Evolutionary conservation across 30 jellyfish, hydroid and myxozoan species (phyloP), one percentile per base, ranked within the genome.

Genomic region (Hydractinia echinata): DNA sequence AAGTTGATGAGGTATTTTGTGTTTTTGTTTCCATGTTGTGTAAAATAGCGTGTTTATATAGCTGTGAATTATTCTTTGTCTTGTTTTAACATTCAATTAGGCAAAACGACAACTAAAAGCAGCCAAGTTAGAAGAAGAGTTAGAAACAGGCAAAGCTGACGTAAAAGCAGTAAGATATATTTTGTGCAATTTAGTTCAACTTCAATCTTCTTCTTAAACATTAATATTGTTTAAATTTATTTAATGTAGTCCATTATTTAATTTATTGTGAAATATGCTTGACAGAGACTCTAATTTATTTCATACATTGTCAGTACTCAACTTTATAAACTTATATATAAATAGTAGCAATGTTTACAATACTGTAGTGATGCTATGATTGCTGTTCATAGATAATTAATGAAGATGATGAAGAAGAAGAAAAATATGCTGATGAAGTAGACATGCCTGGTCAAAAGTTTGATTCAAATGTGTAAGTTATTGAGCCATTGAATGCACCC

Each of bases 361-460:
- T 20, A 11, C 54, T 48, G 13, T n/a, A 13, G 1, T 1, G 3
- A 4, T 60, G 16, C 51, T 72, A n/a, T 19, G 2, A n/a, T 15
- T 18, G 14, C 51, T 49, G 30, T 72, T 20, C 10, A n/a, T 82
- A 55, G 81, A 44, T 50, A 44, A 79, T n/a, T 6, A 67, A 54
- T 10, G 96, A 92, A 48, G 95, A 87, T 67, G 96, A 87, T 53
- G 98, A 92, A 81, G 99, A 94, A 50, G 99, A 94, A 50, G 99
- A 94, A 21, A 94, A 94, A 76, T 94, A 94, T 70, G 99, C 96
- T 3, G 99, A 87, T 56, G 96, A 88, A 76, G 81, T 89, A 76
- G 86, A 51, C 81, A 88, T 94, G 97, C 99, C 99, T 61, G 99
- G 99, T 4, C 96, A 88, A 86, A 94, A 94, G 83, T 94, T 87